Conservation (phyloP, 2,888 invertebrate genomes). For the Cryptus viduatorius region DNA sequence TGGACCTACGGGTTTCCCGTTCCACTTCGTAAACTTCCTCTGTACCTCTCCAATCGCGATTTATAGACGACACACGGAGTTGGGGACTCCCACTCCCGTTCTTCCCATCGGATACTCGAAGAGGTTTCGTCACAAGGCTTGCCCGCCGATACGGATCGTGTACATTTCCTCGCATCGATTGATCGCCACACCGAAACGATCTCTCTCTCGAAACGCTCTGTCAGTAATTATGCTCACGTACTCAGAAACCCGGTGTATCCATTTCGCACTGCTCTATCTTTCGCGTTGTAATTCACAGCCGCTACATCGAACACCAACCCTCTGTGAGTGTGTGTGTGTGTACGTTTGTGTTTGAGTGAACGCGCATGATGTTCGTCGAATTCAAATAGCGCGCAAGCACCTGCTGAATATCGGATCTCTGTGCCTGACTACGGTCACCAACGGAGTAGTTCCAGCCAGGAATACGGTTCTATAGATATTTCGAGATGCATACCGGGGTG, state of each 20-base stretch:
- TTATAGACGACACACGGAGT: constrained; percentile 13
- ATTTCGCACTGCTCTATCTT: not conserved
- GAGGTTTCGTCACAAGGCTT: constrained; percentile 44
- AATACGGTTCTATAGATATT: constrained; percentile 19
- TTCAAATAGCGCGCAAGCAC: constrained; percentile 38
- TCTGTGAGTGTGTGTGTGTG: not conserved
- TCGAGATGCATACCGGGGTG: not conserved
- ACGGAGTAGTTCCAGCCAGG: constrained; percentile 16
- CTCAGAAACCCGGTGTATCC: not conserved
- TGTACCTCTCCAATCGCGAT: constrained; percentile 33
- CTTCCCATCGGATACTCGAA: not conserved
- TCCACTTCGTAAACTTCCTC: constrained; percentile 9
- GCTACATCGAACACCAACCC: not conserved
- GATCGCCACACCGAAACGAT: not conserved
- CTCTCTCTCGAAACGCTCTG: constrained; percentile 11
- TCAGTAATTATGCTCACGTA: constrained; percentile 49
- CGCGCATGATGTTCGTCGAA: constrained; percentile 27
- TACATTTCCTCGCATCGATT: constrained; percentile 48
- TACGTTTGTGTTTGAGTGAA: not conserved
- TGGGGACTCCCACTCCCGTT: constrained; percentile 6
- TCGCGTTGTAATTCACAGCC: constrained; percentile 40
- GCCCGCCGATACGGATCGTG: constrained; percentile 25
- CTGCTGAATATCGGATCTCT: constrained; percentile 46
- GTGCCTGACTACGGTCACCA: constrained; percentile 31
- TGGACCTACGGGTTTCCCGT: constrained; percentile 28